These are phyloP conservation scores for Drosophila diplacantha DNA, from an alignment of 2,888 invertebrate genomes.

Conservation along the genomic window DNA sequence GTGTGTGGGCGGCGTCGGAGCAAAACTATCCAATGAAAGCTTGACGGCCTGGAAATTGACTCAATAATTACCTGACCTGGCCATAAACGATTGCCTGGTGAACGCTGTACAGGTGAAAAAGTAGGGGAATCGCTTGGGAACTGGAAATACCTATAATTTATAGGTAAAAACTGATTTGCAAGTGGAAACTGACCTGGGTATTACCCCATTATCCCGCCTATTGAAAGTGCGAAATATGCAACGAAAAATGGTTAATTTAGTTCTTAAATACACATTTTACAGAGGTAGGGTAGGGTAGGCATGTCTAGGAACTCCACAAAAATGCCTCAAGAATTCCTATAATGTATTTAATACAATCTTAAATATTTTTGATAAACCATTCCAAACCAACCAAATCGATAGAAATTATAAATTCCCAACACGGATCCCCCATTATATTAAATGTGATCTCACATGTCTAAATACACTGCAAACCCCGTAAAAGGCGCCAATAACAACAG, in stretches of 20 bases:
- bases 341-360: background rate
- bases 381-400: constrained; percentile 5
- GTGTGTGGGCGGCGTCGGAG: constrained; percentile 51
- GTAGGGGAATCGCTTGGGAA: constrained; percentile 1
- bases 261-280: background rate
- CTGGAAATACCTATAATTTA: constrained; percentile 13
- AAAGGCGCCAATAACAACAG: constrained; percentile 23
- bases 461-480: constrained; percentile 19
- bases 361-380: background rate
- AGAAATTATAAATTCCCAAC: constrained; percentile 30
- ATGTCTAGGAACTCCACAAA: background rate
- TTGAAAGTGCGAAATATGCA: background rate
- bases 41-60: constrained; percentile 24
- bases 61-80: constrained; percentile 39
- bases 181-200: background rate
- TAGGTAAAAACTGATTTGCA: background rate
- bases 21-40: constrained; percentile 27
- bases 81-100: constrained; percentile 23
- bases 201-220: no score
- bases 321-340: background rate
- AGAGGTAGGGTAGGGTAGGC: no score
- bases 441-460: constrained; percentile 38
- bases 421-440: constrained; percentile 27
- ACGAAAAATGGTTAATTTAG: background rate
- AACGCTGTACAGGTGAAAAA: constrained; percentile 20